Percentiles rank a stretch among this genome's conserved stretches.
phyloP scores from a whole-genome alignment of 1,140 invertebrate genomes.

The Drosophila trapezifrons region DNA sequence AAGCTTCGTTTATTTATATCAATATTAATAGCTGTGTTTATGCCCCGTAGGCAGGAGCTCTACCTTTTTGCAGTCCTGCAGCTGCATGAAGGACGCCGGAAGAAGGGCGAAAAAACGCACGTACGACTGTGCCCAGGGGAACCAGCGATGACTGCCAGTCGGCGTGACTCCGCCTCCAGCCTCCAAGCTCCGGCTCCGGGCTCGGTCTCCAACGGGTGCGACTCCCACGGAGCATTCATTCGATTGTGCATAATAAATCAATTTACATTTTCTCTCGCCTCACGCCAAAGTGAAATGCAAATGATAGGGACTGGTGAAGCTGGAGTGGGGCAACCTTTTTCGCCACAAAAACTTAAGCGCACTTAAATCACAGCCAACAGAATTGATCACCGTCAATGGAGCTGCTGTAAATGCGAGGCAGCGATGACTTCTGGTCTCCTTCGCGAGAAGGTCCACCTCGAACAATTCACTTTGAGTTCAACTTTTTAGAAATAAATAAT shows the following conservation, averaged over 20 bases:
- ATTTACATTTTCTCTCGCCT: constrained; percentile 76
- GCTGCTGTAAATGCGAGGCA: neutral
- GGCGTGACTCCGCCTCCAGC: neutral
- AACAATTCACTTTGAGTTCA: neutral
- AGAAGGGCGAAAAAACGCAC: constrained; percentile 20
- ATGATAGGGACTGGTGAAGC: constrained; percentile 36
- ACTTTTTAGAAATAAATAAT: neutral
- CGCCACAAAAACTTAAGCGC: constrained; percentile 74
- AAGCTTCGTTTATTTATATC: constrained; percentile 55
- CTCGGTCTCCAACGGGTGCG: constrained; percentile 31
- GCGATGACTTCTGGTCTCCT: constrained; percentile 6
- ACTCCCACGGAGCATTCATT: constrained; percentile 58
- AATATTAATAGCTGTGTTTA: constrained; percentile 73
- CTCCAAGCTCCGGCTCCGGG: constrained; percentile 4
- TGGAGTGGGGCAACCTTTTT: constrained; percentile 53
- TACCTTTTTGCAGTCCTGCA: constrained; percentile 42
- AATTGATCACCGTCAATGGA: constrained; percentile 71
- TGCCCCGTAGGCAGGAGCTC: constrained; percentile 42
- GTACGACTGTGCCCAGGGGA: constrained; percentile 26
- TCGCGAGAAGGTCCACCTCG: neutral
- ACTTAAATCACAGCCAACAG: constrained; percentile 73
- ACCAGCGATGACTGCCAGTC: constrained; percentile 2
- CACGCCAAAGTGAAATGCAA: constrained; percentile 75
- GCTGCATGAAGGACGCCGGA: neutral
- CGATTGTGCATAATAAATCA: constrained; percentile 78